Evolutionary conservation across 2,797 vertebrate species (phyloP).

Genomic region (Oryzias sinensis): DNA sequence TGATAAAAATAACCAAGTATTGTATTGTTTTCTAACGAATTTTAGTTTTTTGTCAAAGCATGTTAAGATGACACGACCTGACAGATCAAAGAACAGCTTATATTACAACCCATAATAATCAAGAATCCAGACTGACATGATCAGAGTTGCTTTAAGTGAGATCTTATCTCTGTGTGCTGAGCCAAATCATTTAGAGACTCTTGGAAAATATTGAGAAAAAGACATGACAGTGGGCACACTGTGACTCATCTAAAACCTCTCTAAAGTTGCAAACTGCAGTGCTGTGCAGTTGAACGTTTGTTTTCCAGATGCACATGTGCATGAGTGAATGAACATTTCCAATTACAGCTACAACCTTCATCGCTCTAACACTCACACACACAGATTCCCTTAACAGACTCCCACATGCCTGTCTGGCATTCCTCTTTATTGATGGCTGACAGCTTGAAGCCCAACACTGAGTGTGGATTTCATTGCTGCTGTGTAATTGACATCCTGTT

Average conservation of each 20-base stretch:
- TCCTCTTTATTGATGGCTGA: conserved; percentile 59
- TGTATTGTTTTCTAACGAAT: too few species aligned
- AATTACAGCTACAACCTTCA: conserved; percentile 45
- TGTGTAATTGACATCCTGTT: conserved; percentile 64
- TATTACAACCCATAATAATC: neutral
- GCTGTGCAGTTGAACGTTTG: conserved; percentile 7
- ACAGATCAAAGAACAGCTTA: neutral
- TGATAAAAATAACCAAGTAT: too few species aligned
- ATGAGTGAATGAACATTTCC: conserved; percentile 41
- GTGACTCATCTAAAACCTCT: neutral
- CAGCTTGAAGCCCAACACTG: conserved; percentile 55
- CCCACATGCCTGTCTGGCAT: conserved; percentile 47
- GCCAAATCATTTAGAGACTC: neutral
- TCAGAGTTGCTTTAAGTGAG: neutral
- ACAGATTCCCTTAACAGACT: conserved; percentile 19
- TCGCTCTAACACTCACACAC: conserved; percentile 1
- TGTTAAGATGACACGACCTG: neutral
- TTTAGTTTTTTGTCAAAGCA: conserved; percentile 1
- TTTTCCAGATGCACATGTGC: conserved; percentile 9
- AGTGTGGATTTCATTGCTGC: conserved; percentile 66
- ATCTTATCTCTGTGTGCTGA: neutral
- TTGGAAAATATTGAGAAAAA: conserved; percentile 5
- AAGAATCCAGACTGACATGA: neutral
- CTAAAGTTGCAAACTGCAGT: conserved; percentile 4
- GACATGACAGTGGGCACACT: conserved; percentile 1